Conservation (phyloP, 2,888 invertebrate genomes). For the Himalopsyche japonica region DNA sequence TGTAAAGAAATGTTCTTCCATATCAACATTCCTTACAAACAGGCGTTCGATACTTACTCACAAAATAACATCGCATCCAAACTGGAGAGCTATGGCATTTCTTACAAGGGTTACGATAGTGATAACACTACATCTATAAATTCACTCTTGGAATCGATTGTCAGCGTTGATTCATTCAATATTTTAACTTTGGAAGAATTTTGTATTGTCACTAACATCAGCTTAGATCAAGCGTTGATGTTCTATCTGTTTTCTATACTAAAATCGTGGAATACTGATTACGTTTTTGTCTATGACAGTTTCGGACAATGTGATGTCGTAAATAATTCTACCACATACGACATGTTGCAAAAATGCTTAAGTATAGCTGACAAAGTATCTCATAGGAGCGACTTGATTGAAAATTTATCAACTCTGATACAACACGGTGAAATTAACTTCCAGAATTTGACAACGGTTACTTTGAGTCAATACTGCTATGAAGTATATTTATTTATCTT, state of each 20-base stretch:
- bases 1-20: constrained; percentile 33
- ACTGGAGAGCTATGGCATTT: constrained; percentile 34
- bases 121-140: constrained; percentile 26
- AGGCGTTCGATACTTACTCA: constrained; percentile 29
- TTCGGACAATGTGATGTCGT: constrained; percentile 43
- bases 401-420: constrained; percentile 56
- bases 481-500: constrained; percentile 57
- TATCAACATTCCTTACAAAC: constrained; percentile 34
- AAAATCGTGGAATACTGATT: constrained; percentile 32
- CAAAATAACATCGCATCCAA: constrained; percentile 33
- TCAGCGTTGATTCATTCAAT: constrained; percentile 29
- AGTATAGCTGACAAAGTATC: constrained; percentile 54
- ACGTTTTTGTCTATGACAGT: constrained; percentile 18
- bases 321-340: constrained; percentile 48
- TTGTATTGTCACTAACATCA: constrained; percentile 30
- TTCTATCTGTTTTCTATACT: constrained; percentile 36
- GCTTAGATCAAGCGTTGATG: constrained; percentile 31
- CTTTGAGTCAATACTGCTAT: constrained; percentile 57
- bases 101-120: constrained; percentile 28
- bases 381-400: constrained; percentile 51
- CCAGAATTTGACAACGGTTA: constrained; percentile 52
- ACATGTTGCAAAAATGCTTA: constrained; percentile 48
- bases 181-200: constrained; percentile 35
- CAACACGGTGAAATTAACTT: constrained; percentile 57
- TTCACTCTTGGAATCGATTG: constrained; percentile 26